A percentile compares a stretch with the other conserved stretches of the same genome.
Conservation (phyloP, 2,113 vertebrate genomes). For the Rhea americana region DNA sequence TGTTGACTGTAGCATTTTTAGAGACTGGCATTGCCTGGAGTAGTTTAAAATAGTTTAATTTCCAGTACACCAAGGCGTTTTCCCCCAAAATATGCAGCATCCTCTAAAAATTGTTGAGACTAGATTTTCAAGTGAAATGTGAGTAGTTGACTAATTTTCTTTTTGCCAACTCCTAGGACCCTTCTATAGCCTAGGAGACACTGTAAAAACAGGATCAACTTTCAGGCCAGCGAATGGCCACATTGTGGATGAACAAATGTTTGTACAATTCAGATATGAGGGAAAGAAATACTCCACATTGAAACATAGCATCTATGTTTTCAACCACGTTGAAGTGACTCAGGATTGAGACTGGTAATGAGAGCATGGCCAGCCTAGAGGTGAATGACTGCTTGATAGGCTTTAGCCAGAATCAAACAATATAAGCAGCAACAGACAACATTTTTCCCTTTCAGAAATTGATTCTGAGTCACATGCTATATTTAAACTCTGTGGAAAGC, state of each 20-base stretch:
- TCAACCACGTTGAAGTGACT: not conserved
- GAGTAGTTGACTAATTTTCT: not conserved
- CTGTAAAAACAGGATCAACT: not conserved
- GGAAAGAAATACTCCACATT: not conserved
- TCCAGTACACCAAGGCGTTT: not conserved
- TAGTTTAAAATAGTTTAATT: not conserved
- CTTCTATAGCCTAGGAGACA: not conserved
- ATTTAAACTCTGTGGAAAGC: not conserved
- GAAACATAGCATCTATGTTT: not conserved
- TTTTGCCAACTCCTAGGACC: not conserved
- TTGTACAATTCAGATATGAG: not conserved
- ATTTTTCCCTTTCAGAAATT: not conserved
- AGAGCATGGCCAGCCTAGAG: not conserved
- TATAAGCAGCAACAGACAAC: not conserved
- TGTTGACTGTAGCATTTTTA: not conserved
- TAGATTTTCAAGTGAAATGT: not conserved
- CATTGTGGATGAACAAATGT: not conserved
- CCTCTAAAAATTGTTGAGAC: not conserved
- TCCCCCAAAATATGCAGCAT: not conserved
- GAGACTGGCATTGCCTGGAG: not conserved
- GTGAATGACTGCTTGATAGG: not conserved
- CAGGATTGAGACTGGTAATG: not conserved
- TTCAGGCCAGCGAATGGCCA: not conserved
- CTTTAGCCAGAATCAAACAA: not conserved
- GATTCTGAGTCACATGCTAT: not conserved